These are phyloP conservation scores for Prorops nasuta DNA, from an alignment of 1,140 invertebrate genomes.

Conservation along the genomic window DNA sequence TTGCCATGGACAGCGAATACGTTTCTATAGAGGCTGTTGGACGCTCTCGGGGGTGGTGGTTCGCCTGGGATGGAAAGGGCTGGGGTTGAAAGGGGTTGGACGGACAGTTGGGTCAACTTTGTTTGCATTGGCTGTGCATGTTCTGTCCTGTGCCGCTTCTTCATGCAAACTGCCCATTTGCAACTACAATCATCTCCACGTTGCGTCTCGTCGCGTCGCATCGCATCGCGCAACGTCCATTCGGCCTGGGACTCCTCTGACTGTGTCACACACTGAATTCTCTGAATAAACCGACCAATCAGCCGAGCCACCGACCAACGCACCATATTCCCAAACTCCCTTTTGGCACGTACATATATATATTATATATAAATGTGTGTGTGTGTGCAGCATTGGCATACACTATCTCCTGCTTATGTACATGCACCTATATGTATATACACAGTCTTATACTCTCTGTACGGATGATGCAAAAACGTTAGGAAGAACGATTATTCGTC, in stretches of 20 bases:
- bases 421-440: too few relatives aligned
- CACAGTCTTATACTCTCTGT: too few relatives aligned
- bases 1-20: constrained; percentile 25
- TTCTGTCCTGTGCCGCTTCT: constrained; percentile 40
- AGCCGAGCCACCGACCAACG: constrained; percentile 31
- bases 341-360: too few relatives aligned
- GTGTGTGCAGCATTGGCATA: too few relatives aligned
- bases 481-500: too few relatives aligned
- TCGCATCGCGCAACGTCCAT: constrained; percentile 12
- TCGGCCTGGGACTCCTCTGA: too few relatives aligned
- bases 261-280: constrained; percentile 28
- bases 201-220: constrained; percentile 37
- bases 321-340: too few relatives aligned
- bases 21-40: constrained; percentile 16
- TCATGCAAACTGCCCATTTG: constrained; percentile 56
- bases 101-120: constrained; percentile 44
- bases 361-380: too few relatives aligned
- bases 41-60: constrained; percentile 10
- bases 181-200: constrained; percentile 55
- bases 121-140: constrained; percentile 50
- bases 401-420: too few relatives aligned
- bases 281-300: constrained; percentile 49
- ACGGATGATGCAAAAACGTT: too few relatives aligned
- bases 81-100: not conserved
- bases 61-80: constrained; percentile 2